These are phyloP conservation scores for Nemapogon koenigi DNA, from an alignment of 2,888 invertebrate species.

Conservation along the genomic window DNA sequence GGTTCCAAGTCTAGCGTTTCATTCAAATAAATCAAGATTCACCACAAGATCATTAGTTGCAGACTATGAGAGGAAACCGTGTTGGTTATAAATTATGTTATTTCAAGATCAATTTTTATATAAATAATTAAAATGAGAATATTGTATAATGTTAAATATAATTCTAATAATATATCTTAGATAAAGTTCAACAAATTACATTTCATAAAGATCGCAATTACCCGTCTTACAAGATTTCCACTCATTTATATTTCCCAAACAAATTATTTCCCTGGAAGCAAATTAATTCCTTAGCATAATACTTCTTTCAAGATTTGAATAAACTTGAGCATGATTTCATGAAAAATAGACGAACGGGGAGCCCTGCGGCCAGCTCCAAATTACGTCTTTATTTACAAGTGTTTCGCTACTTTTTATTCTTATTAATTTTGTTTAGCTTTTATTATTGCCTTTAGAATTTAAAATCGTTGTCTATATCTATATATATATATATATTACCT, in stretches of 20 bases:
- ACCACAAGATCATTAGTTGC: no score
- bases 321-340: slow-evolving; percentile 54
- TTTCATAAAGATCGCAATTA: slow-evolving; percentile 51
- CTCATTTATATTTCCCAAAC: slow-evolving; percentile 46
- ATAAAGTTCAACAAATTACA: slow-evolving; percentile 39
- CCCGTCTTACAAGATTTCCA: slow-evolving; percentile 45
- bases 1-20: no score
- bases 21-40: no score
- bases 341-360: slow-evolving; percentile 42
- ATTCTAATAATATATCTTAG: no score
- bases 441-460: slow-evolving; percentile 9
- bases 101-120: no score
- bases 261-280: slow-evolving; percentile 51
- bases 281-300: slow-evolving; percentile 58
- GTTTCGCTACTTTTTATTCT: slow-evolving; percentile 23
- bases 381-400: slow-evolving; percentile 58
- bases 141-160: no score
- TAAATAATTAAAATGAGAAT: no score
- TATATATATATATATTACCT: no score
- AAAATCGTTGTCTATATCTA: no score
- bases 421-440: slow-evolving; percentile 13
- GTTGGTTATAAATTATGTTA: no score
- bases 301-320: slow-evolving; percentile 56
- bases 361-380: slow-evolving; percentile 55
- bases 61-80: no score